Percentiles rank a stretch among this genome's conserved stretches.
Evolutionary conservation across 30 jellyfish, hydroid and myxozoan species (phyloP).

Genomic region (Cassiopea andromeda): DNA sequence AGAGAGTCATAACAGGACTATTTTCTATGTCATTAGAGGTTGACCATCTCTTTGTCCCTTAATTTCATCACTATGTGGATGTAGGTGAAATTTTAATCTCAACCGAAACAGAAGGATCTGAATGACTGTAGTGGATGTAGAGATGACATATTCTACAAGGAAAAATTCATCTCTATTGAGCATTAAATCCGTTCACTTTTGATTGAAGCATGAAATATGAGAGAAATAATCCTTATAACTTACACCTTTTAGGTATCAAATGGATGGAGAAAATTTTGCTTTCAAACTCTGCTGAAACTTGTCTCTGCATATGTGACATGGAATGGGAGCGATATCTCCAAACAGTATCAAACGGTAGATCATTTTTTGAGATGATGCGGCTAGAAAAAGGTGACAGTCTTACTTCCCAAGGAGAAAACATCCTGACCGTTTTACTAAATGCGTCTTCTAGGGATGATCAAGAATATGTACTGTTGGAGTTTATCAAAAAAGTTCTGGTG

Average conservation of each 20-base stretch:
- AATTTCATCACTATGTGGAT: too few species aligned
- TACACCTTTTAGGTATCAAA: slow-evolving; percentile 55
- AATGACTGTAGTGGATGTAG: too few species aligned
- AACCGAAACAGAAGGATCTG: too few species aligned
- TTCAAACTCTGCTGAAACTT: slow-evolving; percentile 19
- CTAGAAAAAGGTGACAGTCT: background rate
- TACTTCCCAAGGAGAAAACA: background rate
- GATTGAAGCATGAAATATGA: too few species aligned
- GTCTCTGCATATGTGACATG: slow-evolving; percentile 53
- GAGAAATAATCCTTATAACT: too few species aligned
- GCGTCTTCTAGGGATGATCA: slow-evolving; percentile 40
- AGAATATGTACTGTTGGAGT: slow-evolving; percentile 9
- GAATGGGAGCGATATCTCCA: slow-evolving; percentile 41
- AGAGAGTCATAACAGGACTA: too few species aligned
- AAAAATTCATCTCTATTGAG: too few species aligned
- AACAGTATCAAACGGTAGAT: background rate
- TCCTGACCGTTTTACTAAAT: slow-evolving; percentile 15
- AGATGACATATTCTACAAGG: too few species aligned
- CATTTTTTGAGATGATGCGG: background rate
- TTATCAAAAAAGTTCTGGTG: slow-evolving; percentile 29
- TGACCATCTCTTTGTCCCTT: too few species aligned
- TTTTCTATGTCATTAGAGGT: too few species aligned
- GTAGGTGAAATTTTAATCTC: too few species aligned
- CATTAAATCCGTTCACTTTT: too few species aligned
- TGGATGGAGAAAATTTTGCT: slow-evolving; percentile 55